phyloP scores from a whole-genome alignment of 2,888 invertebrate species.

The Steinernema carpocapsae region DNA sequence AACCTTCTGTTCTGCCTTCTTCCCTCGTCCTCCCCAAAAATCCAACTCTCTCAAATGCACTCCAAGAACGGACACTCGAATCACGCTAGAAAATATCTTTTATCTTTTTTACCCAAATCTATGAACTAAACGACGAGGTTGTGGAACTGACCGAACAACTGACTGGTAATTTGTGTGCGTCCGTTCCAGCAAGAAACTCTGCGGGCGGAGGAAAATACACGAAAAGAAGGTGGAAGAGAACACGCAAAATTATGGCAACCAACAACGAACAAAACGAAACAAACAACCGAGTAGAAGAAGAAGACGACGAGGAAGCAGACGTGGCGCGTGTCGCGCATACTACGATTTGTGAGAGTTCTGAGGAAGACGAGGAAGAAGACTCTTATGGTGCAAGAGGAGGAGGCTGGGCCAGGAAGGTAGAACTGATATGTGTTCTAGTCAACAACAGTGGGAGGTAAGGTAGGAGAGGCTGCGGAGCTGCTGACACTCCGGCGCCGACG shows the following conservation, averaged over 20 bases:
- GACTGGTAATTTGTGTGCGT: not conserved
- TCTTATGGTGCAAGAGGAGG: not conserved
- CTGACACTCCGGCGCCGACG: slow-evolving; percentile 11
- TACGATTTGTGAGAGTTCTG: slow-evolving; percentile 15
- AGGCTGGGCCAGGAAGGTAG: not conserved
- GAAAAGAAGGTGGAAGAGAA: not conserved
- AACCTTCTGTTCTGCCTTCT: too few species aligned
- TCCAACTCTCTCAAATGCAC: too few species aligned
- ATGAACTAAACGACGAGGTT: slow-evolving; percentile 29
- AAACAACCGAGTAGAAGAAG: slow-evolving; percentile 31
- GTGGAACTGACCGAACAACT: slow-evolving; percentile 18
- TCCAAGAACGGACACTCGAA: not conserved
- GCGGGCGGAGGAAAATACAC: slow-evolving; percentile 2
- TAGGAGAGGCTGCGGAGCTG: not conserved
- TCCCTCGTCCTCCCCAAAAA: too few species aligned
- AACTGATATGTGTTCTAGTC: slow-evolving; percentile 33
- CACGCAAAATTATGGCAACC: slow-evolving; percentile 32
- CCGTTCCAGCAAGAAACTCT: not conserved
- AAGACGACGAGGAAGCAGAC: slow-evolving; percentile 38
- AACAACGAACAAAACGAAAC: slow-evolving; percentile 26
- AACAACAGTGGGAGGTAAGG: slow-evolving; percentile 19
- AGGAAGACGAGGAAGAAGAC: not conserved
- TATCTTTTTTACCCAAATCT: slow-evolving; percentile 33
- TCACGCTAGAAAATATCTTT: slow-evolving; percentile 9
- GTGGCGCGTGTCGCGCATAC: slow-evolving; percentile 27